These are phyloP conservation scores for Mobula hypostoma DNA, from an alignment of 2,113 vertebrate genomes.

Conservation along the genomic window DNA sequence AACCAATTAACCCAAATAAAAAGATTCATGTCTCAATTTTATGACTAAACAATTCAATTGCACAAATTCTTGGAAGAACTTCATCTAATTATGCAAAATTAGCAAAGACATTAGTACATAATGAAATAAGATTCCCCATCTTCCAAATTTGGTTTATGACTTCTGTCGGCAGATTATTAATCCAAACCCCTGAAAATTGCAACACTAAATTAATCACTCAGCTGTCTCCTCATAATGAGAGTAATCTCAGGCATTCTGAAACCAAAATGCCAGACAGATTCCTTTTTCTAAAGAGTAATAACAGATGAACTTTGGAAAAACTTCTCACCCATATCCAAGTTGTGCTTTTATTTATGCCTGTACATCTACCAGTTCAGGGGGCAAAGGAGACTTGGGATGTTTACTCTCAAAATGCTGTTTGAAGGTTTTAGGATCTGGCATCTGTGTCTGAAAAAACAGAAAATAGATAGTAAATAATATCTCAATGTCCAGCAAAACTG, in stretches of 20 bases:
- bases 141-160: too few relatives aligned
- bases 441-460: constrained; percentile 59
- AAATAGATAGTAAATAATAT: background rate
- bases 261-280: too few relatives aligned
- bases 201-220: too few relatives aligned
- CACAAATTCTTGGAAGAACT: background rate
- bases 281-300: background rate
- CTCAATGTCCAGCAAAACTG: background rate
- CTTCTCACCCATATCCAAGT: constrained; percentile 28
- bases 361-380: constrained; percentile 65
- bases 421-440: constrained; percentile 76
- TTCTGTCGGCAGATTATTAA: too few relatives aligned
- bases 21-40: background rate
- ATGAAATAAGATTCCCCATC: too few relatives aligned
- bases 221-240: background rate
- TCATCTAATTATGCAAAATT: background rate
- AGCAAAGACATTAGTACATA: background rate
- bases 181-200: too few relatives aligned
- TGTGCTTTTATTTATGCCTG: constrained; percentile 53
- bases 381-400: constrained; percentile 72
- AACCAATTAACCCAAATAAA: background rate
- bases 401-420: constrained; percentile 79
- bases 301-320: background rate
- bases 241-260: background rate
- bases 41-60: background rate